A percentile compares a stretch with the other conserved stretches of the same genome.
These are phyloP conservation scores for Vespertilio murinus DNA, from an alignment of 2,797 vertebrate genomes.

Conservation along the genomic window DNA sequence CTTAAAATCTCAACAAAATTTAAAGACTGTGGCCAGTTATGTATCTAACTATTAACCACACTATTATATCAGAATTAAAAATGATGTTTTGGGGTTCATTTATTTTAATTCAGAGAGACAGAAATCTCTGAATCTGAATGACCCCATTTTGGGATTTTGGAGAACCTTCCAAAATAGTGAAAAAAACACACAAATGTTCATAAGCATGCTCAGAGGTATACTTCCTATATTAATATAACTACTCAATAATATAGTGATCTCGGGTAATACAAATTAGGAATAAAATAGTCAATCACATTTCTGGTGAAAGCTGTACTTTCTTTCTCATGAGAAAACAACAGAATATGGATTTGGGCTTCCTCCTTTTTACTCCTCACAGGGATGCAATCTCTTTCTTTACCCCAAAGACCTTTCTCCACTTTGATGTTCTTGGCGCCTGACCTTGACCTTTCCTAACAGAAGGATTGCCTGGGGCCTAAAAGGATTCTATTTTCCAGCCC, in stretches of 20 bases:
- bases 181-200: neutral
- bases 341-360: conserved; percentile 28
- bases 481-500: conserved; percentile 44
- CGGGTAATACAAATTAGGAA: neutral
- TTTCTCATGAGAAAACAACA: conserved; percentile 23
- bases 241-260: neutral
- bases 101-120: conserved; percentile 54
- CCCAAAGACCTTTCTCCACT: conserved; percentile 56
- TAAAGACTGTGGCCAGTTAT: conserved; percentile 10
- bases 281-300: neutral
- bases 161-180: conserved; percentile 33
- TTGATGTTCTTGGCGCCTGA: conserved; percentile 57
- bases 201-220: neutral
- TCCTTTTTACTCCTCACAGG: conserved; percentile 41
- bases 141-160: neutral
- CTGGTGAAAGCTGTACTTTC: neutral
- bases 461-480: conserved; percentile 59
- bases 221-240: neutral
- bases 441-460: conserved; percentile 46
- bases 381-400: conserved; percentile 52
- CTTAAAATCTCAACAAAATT: conserved; percentile 39
- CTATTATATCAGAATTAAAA: neutral
- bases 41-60: conserved; percentile 17
- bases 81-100: neutral
- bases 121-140: conserved; percentile 41